Conservation (phyloP, 2,888 invertebrate genomes). For the Nemurella pictetii region DNA sequence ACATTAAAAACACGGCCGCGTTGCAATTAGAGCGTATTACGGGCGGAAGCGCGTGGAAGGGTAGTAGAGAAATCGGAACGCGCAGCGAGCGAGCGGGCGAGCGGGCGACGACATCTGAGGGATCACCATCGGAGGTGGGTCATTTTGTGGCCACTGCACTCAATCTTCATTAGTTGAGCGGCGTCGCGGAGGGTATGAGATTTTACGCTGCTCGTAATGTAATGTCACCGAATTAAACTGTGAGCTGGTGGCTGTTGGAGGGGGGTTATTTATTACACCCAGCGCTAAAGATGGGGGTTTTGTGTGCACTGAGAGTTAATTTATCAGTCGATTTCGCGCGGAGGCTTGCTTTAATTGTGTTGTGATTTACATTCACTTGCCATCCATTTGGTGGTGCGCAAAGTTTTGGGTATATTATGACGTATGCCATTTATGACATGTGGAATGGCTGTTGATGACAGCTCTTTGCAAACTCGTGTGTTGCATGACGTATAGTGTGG, state of each 20-base stretch:
- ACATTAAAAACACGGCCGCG: conserved; percentile 7
- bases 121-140: not conserved
- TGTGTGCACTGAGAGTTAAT: not conserved
- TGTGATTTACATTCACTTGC: too few relatives aligned
- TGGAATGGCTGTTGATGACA: not conserved
- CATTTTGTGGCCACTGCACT: not conserved
- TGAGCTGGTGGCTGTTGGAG: not conserved
- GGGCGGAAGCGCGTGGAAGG: not conserved
- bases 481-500: not conserved
- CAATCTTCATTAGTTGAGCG: conserved; percentile 15
- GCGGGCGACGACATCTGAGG: not conserved
- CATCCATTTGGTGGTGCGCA: not conserved
- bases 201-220: not conserved
- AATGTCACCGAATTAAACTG: not conserved
- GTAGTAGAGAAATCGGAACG: not conserved
- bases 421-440: not conserved
- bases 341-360: not conserved
- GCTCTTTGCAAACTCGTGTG: not conserved
- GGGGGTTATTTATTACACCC: not conserved
- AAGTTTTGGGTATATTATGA: not conserved
- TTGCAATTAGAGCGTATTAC: conserved; percentile 25
- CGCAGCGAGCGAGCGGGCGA: not conserved
- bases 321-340: not conserved
- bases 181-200: not conserved
- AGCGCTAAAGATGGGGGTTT: not conserved